Conservation (phyloP, 2,888 invertebrate species). For the Itoplectis maculator region DNA sequence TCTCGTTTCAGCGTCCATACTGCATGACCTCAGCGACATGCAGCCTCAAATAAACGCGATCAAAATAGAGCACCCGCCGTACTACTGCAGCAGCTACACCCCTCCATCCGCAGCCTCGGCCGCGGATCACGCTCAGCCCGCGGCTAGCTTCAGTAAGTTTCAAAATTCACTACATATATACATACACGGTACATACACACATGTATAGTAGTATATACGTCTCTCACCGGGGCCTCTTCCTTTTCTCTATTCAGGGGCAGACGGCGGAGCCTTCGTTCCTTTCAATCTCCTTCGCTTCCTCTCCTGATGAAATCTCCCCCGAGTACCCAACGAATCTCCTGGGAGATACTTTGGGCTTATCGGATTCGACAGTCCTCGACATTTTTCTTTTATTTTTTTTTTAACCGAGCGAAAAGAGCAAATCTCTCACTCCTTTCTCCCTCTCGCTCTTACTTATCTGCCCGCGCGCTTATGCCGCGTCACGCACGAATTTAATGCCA, state of each 20-base stretch:
- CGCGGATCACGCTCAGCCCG: constrained; percentile 84
- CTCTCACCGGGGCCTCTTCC: constrained; percentile 36
- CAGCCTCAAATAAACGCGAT: constrained; percentile 90
- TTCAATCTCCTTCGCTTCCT: constrained; percentile 51
- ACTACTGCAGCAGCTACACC: constrained; percentile 93
- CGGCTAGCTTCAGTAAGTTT: constrained; percentile 84
- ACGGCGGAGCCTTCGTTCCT: constrained; percentile 44
- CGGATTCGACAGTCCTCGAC: constrained; percentile 37
- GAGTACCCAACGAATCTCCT: constrained; percentile 27
- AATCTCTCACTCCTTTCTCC: neutral
- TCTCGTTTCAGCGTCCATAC: constrained; percentile 94
- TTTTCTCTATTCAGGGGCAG: constrained; percentile 45
- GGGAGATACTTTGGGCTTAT: constrained; percentile 43
- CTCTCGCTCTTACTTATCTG: neutral
- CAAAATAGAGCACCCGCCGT: constrained; percentile 93
- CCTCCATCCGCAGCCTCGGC: constrained; percentile 88
- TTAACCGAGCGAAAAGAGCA: constrained; percentile 5
- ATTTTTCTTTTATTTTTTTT: too few species aligned
- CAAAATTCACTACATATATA: constrained; percentile 69
- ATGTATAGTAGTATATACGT: constrained; percentile 9
- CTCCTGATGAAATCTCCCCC: constrained; percentile 50
- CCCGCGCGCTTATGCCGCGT: neutral
- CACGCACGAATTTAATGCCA: neutral
- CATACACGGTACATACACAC: constrained; percentile 18
- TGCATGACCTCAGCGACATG: constrained; percentile 94